phyloP scores from a whole-genome alignment of 2,113 vertebrate species.

The Callipepla squamata region DNA sequence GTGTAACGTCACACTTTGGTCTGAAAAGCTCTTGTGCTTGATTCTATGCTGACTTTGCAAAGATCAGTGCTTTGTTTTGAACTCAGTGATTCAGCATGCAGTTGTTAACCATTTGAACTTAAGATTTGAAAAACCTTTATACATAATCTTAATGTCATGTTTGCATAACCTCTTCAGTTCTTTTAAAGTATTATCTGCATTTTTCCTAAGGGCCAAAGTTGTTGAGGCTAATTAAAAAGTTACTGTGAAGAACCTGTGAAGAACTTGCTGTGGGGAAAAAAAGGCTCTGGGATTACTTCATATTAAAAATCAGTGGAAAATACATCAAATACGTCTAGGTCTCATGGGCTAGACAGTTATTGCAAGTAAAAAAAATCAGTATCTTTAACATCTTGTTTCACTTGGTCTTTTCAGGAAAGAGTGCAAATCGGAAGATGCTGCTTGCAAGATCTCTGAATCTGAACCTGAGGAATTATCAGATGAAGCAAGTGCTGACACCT shows the following conservation, averaged over 20 bases:
- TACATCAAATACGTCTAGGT: background rate
- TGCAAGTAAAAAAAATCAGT: background rate
- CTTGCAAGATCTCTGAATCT: constrained; percentile 78
- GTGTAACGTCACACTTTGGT: background rate
- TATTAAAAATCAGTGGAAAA: background rate
- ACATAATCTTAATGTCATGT: background rate
- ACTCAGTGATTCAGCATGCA: background rate
- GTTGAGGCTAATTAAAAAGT: background rate
- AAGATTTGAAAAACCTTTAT: background rate
- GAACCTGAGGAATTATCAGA: constrained; percentile 88
- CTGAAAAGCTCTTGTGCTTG: background rate
- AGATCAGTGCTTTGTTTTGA: background rate
- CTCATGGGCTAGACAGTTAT: background rate
- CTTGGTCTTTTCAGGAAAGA: constrained; percentile 78
- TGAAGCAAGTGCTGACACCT: constrained; percentile 84
- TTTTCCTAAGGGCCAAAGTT: background rate
- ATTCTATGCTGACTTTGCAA: background rate
- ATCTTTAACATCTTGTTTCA: background rate
- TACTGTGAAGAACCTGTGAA: background rate
- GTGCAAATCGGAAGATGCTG: constrained; percentile 74
- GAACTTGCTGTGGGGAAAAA: background rate
- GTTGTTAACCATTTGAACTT: background rate
- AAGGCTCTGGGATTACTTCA: background rate
- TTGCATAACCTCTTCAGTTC: background rate
- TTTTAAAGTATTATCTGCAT: background rate